These are phyloP conservation scores for Lepidurus couesii DNA, from an alignment of 1,140 invertebrate genomes.

Conservation along the genomic window DNA sequence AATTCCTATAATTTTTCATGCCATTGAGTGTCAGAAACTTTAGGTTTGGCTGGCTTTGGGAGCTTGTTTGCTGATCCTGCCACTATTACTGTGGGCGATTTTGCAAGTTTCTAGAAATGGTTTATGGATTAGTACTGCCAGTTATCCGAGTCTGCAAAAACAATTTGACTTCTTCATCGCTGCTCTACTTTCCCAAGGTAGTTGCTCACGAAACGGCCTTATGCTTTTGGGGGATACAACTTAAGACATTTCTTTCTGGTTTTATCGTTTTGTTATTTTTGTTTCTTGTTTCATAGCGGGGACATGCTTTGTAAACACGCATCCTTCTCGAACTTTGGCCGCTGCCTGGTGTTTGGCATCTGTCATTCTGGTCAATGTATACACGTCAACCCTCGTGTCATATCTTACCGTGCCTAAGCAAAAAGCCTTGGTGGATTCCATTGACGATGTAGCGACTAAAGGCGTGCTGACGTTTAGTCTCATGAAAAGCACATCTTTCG, in stretches of 20 bases:
- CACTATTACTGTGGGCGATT: not conserved
- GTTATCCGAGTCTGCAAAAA: slow-evolving; percentile 26
- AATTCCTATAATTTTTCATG: not conserved
- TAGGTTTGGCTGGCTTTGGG: slow-evolving; percentile 32
- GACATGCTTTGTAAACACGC: slow-evolving; percentile 23
- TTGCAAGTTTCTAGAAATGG: slow-evolving; percentile 25
- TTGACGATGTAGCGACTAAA: slow-evolving; percentile 36
- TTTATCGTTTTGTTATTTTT: not conserved
- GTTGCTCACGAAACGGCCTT: not conserved
- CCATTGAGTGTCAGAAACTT: not conserved
- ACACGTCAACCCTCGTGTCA: slow-evolving; percentile 40
- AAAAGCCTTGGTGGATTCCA: slow-evolving; percentile 36
- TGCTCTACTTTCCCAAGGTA: slow-evolving; percentile 28
- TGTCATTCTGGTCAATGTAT: slow-evolving; percentile 41
- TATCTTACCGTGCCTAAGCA: slow-evolving; percentile 40
- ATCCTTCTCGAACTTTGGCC: slow-evolving; percentile 38
- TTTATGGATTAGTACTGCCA: not conserved
- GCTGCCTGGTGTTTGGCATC: slow-evolving; percentile 41
- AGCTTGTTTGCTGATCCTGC: not conserved
- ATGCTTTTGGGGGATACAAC: no score
- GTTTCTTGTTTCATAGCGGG: not conserved
- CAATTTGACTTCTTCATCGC: slow-evolving; percentile 22
- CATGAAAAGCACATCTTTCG: not conserved
- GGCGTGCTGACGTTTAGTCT: not conserved
- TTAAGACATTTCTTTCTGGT: not conserved